Evolutionary conservation across 2,113 vertebrate species (phyloP), one percentile per base, ranked within the genome.

Genomic region (Cinclus cinclus): DNA sequence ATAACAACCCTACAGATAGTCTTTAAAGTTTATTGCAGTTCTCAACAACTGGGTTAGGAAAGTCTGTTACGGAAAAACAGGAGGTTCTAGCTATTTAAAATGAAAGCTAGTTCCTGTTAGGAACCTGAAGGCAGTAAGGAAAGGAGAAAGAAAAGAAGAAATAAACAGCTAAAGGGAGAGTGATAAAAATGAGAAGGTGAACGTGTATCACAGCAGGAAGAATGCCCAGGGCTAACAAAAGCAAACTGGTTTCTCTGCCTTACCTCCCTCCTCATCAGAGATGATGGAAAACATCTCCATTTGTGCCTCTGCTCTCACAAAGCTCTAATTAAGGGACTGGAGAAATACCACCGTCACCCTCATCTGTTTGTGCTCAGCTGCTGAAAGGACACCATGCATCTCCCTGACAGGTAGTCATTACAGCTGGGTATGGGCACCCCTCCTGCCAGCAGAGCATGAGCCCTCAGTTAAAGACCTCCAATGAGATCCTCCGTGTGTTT

Each of bases 371-470:
- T 96, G 97, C 94, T 96, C 96, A 52, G 65, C 16, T 64, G 77
- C 95, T 95, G 92, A 98, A 98, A 98, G 98, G 97, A 98, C 97
- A 97, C 95, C 96, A 97, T 97, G 97, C 90, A 96, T 98, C 97
- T 98, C 96, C 77, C 95, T 97, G 98, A 98, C 98, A 98, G 97
- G 89, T 98, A 98, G 98, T 98, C 98, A 97, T 98, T 98, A 97
- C 60, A 60, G 94, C 93, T 50, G 91, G 12, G 37, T 83, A 87
- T 94, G 97, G 96, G 58, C 70, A 97, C 92, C 92, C 69, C 44
- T 89, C 89, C 90, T 97, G 94, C 90, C 85, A 94, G 85, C 73
- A 97, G 95, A 96, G 94, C 90, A 87, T 14, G 83, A 97, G 87
- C 55, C 50, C 85, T 89, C 90, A 75, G 18, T 30, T 55, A 87